Evolutionary conservation across 2,888 invertebrate species (phyloP), one percentile per base, ranked within the genome.

Genomic region (Drosophila colorata): DNA sequence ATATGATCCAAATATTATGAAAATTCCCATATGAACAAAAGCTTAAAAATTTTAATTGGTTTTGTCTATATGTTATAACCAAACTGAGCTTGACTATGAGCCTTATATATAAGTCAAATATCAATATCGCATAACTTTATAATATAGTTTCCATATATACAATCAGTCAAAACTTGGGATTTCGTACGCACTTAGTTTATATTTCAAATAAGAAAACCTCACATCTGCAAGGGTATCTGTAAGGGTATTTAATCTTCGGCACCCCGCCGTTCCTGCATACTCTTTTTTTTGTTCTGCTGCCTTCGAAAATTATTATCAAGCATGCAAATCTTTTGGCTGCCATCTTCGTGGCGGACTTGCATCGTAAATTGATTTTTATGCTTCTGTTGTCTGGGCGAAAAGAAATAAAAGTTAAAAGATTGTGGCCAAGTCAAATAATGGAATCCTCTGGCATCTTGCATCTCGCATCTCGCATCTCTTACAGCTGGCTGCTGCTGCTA

Each of bases 251-350:
- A 7, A 16, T 4, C 13, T 8, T n/a, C 33, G 7, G 1, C 5
- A 40, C 2, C 0, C 0, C 4, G 4, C 13, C 14, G 33, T 0
- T 14, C 2, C 33, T 6, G 11, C n/a, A 20, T 14, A 7, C 20
- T 16, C 18, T 40, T 37, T 13, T 31, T n/a, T 25, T 6, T 64
- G 35, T 46, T 35, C n/a, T 43, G 31, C 33, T 69, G 73, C 58
- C 75, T 57, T 75, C 49, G 55, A 75, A 74, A 91, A 88, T 90
- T 74, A 90, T 90, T 91, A 91, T 90, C 91, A 84, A 78, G 86
- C 88, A 90, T 88, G 88, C 82, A 87, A 85, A 90, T 90, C 91
- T 90, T 69, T 67, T 49, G 49, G 53, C 52, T 65, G 63, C 46
- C 71, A 67, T 69, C 67, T 69, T 69, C 69, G 49, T 67, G 66